Conservation (phyloP, 1,140 invertebrate species). For the Campoletis sonorensis region DNA sequence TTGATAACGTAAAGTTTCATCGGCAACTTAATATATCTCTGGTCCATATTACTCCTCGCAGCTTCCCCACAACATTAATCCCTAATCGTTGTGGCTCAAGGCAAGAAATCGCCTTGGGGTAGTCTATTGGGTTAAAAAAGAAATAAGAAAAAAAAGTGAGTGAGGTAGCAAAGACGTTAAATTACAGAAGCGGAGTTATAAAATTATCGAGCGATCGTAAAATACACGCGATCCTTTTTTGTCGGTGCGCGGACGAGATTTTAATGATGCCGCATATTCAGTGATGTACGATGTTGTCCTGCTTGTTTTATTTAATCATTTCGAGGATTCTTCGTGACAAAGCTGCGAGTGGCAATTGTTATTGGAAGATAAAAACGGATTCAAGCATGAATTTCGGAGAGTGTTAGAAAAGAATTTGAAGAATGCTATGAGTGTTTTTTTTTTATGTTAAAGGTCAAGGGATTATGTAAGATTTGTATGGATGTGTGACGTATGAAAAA, state of each 20-base stretch:
- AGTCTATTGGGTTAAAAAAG: constrained; percentile 28
- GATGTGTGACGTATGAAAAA: not conserved
- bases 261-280: constrained; percentile 15
- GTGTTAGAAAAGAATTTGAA: constrained; percentile 18
- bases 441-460: not conserved
- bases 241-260: not conserved
- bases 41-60: too few relatives aligned
- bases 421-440: constrained; percentile 12
- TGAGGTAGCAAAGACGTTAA: constrained; percentile 35
- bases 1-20: not conserved
- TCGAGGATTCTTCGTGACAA: not conserved
- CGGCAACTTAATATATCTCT: not conserved
- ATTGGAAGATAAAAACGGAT: not conserved
- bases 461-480: not conserved
- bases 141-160: constrained; percentile 4
- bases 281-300: too few relatives aligned
- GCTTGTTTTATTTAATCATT: too few relatives aligned
- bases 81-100: not conserved
- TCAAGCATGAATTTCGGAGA: not conserved
- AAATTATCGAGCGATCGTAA: constrained; percentile 39
- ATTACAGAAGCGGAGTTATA: constrained; percentile 40
- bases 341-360: not conserved
- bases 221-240: constrained; percentile 24
- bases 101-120: not conserved
- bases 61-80: constrained; percentile 2